Evolutionary conservation across 2,113 vertebrate genomes (phyloP), one percentile per base, ranked within the genome.

Genomic region (Elanus axillaris): DNA sequence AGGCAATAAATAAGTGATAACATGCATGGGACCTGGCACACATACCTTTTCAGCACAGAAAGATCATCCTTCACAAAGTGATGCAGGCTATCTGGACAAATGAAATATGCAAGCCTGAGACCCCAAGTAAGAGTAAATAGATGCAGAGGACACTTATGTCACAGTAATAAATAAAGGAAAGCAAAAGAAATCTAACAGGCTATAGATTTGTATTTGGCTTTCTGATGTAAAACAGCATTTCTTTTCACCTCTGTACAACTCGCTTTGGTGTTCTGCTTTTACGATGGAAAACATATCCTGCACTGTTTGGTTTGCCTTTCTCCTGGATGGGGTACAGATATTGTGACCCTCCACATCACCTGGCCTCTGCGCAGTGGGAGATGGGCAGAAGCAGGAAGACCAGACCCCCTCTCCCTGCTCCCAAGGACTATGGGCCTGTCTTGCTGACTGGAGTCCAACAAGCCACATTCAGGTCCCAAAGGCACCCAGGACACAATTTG

Each of bases 1-100:
- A 97, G 88, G 93, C 90, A 86, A 93, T 94, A 96, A 95, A 92
- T 93, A 88, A 95, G 85, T 50, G 72, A 90, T 83, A 94, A 83
- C 66, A 56, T 83, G 83, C 85, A 34, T 84, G 91, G 77, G 80
- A 68, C 64, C 78, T 94, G 94, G 89, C 93, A 88, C 93, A 78
- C 32, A 15, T 23, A 82, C 90, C 89, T 92, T 94, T 38, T 18
- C 87, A 83, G 88, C 59, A 73, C 47, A 75, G 71, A 75, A 90
- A 83, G 63, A 83, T 82, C 83, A 94, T 91, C 80, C 86, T 79
- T 86, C 76, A 78, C 73, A 52, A 52, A 88, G 67, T 11, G 7
- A 72, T 42, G 68, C 78, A 74, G 82, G 63, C 88, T 92, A 94
- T 74, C 86, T 94, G 88, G 89, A 56, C 53, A 88, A 68, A 86